Evolutionary conservation across 2,888 invertebrate species (phyloP).

Genomic region (Athrips mouffetella): DNA sequence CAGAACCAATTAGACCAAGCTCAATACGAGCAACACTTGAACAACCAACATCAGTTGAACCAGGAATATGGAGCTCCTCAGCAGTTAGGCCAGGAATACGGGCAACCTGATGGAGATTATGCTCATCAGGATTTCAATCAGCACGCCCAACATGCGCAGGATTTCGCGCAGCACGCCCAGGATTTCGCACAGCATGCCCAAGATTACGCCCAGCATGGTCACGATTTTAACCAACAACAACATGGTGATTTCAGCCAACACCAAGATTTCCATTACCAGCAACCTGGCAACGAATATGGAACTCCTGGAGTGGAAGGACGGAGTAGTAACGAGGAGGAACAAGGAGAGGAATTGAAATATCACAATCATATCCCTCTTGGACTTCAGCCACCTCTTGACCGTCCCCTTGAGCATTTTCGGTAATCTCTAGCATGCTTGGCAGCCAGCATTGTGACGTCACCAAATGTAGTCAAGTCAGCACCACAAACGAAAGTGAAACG

Average conservation of each 20-base stretch:
- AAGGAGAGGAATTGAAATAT: constrained; percentile 40
- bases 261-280: constrained; percentile 31
- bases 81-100: constrained; percentile 26
- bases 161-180: constrained; percentile 28
- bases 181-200: constrained; percentile 30
- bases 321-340: constrained; percentile 43
- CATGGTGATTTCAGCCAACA: constrained; percentile 9
- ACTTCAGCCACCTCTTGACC: constrained; percentile 65
- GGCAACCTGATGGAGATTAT: constrained; percentile 26
- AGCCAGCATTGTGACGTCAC: not conserved
- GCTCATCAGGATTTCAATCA: constrained; percentile 27
- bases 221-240: constrained; percentile 28
- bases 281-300: constrained; percentile 37
- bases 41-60: constrained; percentile 36
- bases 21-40: constrained; percentile 33
- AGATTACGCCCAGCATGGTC: constrained; percentile 30
- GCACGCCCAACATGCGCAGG: constrained; percentile 23
- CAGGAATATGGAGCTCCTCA: constrained; percentile 35
- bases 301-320: constrained; percentile 57
- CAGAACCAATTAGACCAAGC: constrained; percentile 48
- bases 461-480: not conserved
- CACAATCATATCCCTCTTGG: constrained; percentile 69
- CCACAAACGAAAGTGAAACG: not conserved
- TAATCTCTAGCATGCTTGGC: constrained; percentile 31
- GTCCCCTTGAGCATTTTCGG: constrained; percentile 67